These are phyloP conservation scores for Odontamblyopus rebecca DNA, from an alignment of 2,797 vertebrate genomes.

Conservation along the genomic window DNA sequence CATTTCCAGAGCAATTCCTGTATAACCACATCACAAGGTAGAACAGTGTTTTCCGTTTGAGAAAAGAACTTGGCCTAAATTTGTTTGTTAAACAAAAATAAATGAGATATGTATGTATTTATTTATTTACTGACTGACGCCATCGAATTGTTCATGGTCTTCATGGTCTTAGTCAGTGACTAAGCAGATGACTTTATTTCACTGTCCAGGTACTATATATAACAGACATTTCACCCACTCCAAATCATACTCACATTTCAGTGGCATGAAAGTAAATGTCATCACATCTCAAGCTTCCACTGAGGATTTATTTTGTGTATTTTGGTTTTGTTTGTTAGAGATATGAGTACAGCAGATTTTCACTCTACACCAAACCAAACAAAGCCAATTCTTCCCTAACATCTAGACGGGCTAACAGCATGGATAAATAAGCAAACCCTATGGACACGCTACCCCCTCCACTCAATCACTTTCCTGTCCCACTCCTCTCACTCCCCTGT, in stretches of 20 bases:
- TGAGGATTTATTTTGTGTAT: background rate
- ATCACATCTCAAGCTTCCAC: background rate
- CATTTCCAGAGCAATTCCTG: too few relatives aligned
- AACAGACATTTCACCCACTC: background rate
- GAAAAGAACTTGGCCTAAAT: too few relatives aligned
- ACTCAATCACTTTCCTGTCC: slow-evolving; percentile 56
- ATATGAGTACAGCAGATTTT: slow-evolving; percentile 33
- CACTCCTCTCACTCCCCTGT: slow-evolving; percentile 44
- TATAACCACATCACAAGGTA: too few relatives aligned
- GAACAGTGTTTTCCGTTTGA: too few relatives aligned
- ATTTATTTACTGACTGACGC: too few relatives aligned
- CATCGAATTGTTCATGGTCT: too few relatives aligned
- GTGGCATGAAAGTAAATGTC: background rate
- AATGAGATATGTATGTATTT: too few relatives aligned
- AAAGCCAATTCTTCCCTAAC: slow-evolving; percentile 67
- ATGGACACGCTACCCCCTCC: slow-evolving; percentile 58
- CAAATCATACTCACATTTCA: background rate
- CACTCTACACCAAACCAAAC: slow-evolving; percentile 60
- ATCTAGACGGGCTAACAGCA: slow-evolving; percentile 71
- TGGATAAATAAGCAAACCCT: slow-evolving; percentile 73
- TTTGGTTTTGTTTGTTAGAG: slow-evolving; percentile 45
- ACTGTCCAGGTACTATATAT: too few relatives aligned
- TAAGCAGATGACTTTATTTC: background rate
- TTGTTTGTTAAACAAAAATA: too few relatives aligned
- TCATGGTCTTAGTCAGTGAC: too few relatives aligned